Conservation (phyloP, 30 jellyfish, hydroid and myxozoan species). For the Aurelia sp. region DNA sequence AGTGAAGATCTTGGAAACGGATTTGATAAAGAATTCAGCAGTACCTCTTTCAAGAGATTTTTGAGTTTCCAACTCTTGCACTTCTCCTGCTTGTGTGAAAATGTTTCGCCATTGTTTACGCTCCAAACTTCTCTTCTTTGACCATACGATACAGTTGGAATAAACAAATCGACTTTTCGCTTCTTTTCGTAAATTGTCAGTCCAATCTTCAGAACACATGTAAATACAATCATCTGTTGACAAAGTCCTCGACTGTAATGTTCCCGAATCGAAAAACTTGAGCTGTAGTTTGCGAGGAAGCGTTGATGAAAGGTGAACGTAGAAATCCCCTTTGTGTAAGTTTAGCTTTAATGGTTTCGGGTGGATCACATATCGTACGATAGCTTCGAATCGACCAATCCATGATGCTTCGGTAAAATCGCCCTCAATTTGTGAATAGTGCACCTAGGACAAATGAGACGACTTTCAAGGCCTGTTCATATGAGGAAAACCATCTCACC, state of each 20-base stretch:
- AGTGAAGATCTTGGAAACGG: too few species aligned
- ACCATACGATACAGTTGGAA: constrained; percentile 78
- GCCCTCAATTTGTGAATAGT: constrained; percentile 47
- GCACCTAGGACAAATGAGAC: constrained; percentile 37
- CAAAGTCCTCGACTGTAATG: constrained; percentile 51
- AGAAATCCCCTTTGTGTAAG: constrained; percentile 92
- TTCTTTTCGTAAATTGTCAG: constrained; percentile 74
- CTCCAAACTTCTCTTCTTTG: constrained; percentile 54
- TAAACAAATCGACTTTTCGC: constrained; percentile 71
- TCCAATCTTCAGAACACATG: constrained; percentile 94
- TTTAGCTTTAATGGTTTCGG: constrained; percentile 57
- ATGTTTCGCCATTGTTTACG: constrained; percentile 75
- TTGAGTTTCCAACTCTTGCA: constrained; percentile 10
- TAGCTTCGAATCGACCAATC: constrained; percentile 73
- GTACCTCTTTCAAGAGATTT: constrained; percentile 48
- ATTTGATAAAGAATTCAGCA: not conserved
- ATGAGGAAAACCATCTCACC: too few species aligned
- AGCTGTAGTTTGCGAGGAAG: constrained; percentile 80
- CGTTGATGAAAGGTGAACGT: constrained; percentile 68
- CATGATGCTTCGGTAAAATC: constrained; percentile 64
- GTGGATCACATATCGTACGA: constrained; percentile 81
- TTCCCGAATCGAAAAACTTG: constrained; percentile 73
- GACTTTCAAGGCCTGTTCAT: not conserved
- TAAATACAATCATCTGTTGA: constrained; percentile 74
- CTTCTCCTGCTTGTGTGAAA: not conserved